Base-by-base conservation (phyloP, 1,140 invertebrate genomes). In the Psix sp. region DNA sequence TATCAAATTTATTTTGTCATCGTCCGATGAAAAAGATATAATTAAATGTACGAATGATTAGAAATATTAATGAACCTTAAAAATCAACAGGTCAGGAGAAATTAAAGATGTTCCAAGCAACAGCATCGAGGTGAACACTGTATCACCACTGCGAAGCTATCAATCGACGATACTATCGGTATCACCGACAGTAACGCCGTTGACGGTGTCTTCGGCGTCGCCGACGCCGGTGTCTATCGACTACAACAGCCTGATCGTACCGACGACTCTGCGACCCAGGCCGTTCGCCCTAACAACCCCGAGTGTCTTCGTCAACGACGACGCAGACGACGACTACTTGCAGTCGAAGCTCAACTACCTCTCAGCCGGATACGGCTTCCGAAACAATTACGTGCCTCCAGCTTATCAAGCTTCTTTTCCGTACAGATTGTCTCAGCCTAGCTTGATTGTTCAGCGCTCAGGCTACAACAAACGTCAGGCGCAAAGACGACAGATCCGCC, bases 51-150 rank as follows among this genome's bases (percentile, higher is more conserved):
- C n/a, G 11, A 15, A 38, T 15, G 5, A 6, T 15, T 38, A 7
- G 29, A 10, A 33, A 33, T 38, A 24, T 38, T 38, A 38, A 38
- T 3, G 3, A 16, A 38, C 15, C 3, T 16, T 38, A 14, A 14
- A 14, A 5, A 15, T 65, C 9, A 74, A 11, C 78, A 87, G 85
- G 18, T 77, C 80, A 72, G 72, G 80, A 6, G 77, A 79, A 52
- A 20, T 80, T 11, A 82, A 80, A 36, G 80, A 84, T 43, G 60
- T 83, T 1, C 52, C 82, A 9, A 79, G 78, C 20, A 86, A 87
- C 45, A 84, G 81, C 13, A 85, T 87, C 13, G 85, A 81, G 40
- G 45, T 56, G 6, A 80, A 74, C 42, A 78, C 74, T 9, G 71
- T 74, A 11, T 75, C 76, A 31, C 73, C 77, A 21, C 35, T 72